Evolutionary conservation across 2,888 invertebrate species (phyloP).

Genomic region (Sclerodermus sp.): DNA sequence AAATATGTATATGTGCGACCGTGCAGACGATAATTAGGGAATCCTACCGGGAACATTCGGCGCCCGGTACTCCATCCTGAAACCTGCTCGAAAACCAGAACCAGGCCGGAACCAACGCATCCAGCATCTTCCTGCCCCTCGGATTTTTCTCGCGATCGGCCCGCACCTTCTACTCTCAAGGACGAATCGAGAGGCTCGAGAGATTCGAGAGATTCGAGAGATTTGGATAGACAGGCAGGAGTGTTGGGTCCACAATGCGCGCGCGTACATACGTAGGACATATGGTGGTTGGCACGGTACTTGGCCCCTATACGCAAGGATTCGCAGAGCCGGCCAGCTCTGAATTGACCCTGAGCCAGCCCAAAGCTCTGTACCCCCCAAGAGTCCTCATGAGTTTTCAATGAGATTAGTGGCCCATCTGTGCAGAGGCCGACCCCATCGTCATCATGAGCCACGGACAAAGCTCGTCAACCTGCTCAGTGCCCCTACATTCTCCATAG

Average conservation of each 20-base stretch:
- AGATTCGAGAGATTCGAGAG: too few relatives aligned
- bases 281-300: slow-evolving; percentile 55
- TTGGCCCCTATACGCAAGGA: slow-evolving; percentile 42
- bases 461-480: slow-evolving; percentile 54
- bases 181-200: too few relatives aligned
- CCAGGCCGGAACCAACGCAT: too few relatives aligned
- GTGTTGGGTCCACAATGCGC: too few relatives aligned
- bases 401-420: slow-evolving; percentile 59
- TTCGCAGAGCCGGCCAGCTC: slow-evolving; percentile 26
- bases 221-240: too few relatives aligned
- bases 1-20: slow-evolving; percentile 37
- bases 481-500: slow-evolving; percentile 39
- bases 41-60: slow-evolving; percentile 12
- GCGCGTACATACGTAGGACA: slow-evolving; percentile 53
- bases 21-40: slow-evolving; percentile 23
- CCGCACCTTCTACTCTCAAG: too few relatives aligned
- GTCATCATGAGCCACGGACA: slow-evolving; percentile 54
- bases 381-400: slow-evolving; percentile 59
- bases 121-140: too few relatives aligned
- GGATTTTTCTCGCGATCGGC: too few relatives aligned
- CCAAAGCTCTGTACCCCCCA: slow-evolving; percentile 26
- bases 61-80: too few relatives aligned
- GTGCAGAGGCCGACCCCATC: slow-evolving; percentile 54
- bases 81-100: too few relatives aligned
- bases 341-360: slow-evolving; percentile 30